Evolutionary conservation across 2,797 vertebrate genomes (phyloP).

Genomic region (Anguilla pacifica): DNA sequence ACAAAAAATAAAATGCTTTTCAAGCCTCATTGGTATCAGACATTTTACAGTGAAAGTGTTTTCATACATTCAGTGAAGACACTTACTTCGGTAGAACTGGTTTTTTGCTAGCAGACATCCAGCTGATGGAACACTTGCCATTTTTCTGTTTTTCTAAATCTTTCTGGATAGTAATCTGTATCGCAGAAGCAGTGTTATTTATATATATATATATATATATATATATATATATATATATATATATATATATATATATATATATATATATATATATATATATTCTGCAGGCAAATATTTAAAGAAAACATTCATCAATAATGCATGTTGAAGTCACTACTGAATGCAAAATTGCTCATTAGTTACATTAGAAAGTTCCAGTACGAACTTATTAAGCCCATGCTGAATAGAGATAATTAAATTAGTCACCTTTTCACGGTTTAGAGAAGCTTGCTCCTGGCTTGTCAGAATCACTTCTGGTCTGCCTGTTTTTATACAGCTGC

Average conservation of each 20-base stretch:
- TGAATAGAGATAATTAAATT: constrained; percentile 5
- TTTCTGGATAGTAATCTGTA: neutral
- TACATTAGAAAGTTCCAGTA: neutral
- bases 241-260: too few species aligned
- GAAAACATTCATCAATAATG: neutral
- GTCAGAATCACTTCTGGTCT: neutral
- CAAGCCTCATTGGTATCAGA: neutral
- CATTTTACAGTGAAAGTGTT: neutral
- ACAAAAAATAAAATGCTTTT: neutral
- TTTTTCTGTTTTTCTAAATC: neutral
- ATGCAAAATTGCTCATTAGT: neutral
- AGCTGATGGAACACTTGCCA: constrained; percentile 35
- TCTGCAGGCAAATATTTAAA: neutral
- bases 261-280: neutral
- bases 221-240: too few species aligned
- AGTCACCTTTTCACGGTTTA: neutral
- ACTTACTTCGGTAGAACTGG: constrained; percentile 38
- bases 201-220: neutral
- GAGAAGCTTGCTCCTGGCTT: constrained; percentile 7
- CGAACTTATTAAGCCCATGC: neutral
- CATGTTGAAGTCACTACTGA: neutral
- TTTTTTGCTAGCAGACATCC: constrained; percentile 36
- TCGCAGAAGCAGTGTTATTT: neutral
- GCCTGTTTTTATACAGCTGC: constrained; percentile 22
- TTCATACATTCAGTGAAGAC: neutral